Conservation (phyloP, 2,888 invertebrate species). For the Noctua janthe region DNA sequence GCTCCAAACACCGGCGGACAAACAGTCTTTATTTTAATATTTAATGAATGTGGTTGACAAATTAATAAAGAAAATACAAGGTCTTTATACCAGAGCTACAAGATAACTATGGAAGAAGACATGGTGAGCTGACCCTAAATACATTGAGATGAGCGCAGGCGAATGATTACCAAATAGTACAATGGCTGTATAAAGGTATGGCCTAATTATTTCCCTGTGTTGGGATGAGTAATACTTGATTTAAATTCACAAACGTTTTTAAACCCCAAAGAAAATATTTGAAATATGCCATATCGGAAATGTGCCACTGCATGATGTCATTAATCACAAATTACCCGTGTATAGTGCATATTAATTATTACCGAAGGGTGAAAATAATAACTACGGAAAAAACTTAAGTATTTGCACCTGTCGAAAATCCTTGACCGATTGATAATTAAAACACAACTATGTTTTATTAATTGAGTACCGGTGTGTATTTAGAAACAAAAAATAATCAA, state of each 20-base stretch:
- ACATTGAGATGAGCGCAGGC: too few relatives aligned
- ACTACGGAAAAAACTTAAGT: constrained; percentile 31
- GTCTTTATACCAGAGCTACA: too few relatives aligned
- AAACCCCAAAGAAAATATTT: not conserved
- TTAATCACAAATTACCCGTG: not conserved
- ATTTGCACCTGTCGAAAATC: constrained; percentile 53
- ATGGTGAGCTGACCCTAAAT: too few relatives aligned
- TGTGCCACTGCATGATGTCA: not conserved
- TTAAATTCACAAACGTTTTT: not conserved
- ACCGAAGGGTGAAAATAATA: constrained; percentile 28
- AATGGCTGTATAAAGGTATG: too few relatives aligned
- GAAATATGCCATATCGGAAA: not conserved
- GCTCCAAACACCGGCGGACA: too few relatives aligned
- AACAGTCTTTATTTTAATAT: too few relatives aligned
- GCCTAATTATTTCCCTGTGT: not conserved
- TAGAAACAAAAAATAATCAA: constrained; percentile 32
- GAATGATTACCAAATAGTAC: too few relatives aligned
- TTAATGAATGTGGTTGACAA: too few relatives aligned
- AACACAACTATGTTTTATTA: constrained; percentile 14
- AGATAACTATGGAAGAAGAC: too few relatives aligned
- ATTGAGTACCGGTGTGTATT: constrained; percentile 18
- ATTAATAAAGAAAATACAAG: too few relatives aligned
- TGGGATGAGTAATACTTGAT: not conserved
- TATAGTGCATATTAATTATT: not conserved
- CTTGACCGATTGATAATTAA: constrained; percentile 51